phyloP scores from a whole-genome alignment of 2,113 vertebrate genomes.

The Epinephelus lanceolatus region DNA sequence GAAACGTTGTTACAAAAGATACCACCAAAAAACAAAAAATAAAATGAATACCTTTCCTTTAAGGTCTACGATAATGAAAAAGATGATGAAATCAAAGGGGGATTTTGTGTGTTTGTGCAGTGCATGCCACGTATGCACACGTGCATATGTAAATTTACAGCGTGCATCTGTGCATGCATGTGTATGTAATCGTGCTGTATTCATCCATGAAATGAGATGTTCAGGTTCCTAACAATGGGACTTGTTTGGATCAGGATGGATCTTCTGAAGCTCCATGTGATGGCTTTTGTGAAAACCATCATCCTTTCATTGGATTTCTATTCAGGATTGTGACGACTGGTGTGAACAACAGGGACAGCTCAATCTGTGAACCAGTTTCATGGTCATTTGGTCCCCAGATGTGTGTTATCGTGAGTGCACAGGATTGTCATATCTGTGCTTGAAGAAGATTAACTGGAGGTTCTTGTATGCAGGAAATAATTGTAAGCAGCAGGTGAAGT shows the following conservation, averaged over 20 bases:
- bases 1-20: slow-evolving; percentile 8
- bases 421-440: neutral
- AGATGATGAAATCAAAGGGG: slow-evolving; percentile 11
- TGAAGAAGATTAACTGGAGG: slow-evolving; percentile 23
- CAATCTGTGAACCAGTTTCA: slow-evolving; percentile 18
- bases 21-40: neutral
- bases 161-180: slow-evolving; percentile 5
- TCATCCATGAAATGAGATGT: slow-evolving; percentile 36
- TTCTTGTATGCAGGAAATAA: neutral
- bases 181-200: neutral
- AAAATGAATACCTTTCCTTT: too few relatives aligned
- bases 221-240: slow-evolving; percentile 18
- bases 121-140: neutral
- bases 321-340: neutral
- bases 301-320: slow-evolving; percentile 6
- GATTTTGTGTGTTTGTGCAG: slow-evolving; percentile 1
- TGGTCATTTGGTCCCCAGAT: slow-evolving; percentile 26
- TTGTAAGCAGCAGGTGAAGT: slow-evolving; percentile 11
- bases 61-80: neutral
- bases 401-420: neutral
- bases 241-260: slow-evolving; percentile 7
- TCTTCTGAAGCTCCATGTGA: slow-evolving; percentile 13
- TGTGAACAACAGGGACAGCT: neutral
- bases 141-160: neutral
- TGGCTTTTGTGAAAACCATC: slow-evolving; percentile 5